Percentiles rank a stretch among this genome's conserved stretches.
Evolutionary conservation across 2,888 invertebrate species (phyloP).

Genomic region (Callimorpha dominula): DNA sequence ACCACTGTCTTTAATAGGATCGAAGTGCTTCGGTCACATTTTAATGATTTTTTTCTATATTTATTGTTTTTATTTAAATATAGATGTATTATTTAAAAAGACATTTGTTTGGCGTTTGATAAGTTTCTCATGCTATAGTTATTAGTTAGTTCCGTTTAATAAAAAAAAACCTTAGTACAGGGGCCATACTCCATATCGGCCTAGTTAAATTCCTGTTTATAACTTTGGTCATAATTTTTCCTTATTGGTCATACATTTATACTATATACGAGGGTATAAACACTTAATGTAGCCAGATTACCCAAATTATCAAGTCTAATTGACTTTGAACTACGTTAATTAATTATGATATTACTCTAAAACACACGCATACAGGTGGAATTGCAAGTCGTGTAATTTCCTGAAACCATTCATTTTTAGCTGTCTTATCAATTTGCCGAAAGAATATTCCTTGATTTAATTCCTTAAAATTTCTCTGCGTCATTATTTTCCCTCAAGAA

Average conservation of each 20-base stretch:
- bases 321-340: constrained; percentile 58
- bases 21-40: background rate
- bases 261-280: constrained; percentile 40
- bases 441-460: background rate
- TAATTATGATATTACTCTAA: constrained; percentile 46
- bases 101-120: constrained; percentile 1
- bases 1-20: background rate
- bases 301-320: constrained; percentile 57
- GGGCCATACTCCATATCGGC: constrained; percentile 42
- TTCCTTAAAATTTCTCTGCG: no score
- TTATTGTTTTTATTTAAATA: background rate
- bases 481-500: no score
- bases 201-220: constrained; percentile 74
- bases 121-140: background rate
- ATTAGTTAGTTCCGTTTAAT: constrained; percentile 10
- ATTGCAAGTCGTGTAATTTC: constrained; percentile 3
- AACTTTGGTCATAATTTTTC: constrained; percentile 80
- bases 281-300: constrained; percentile 48
- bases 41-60: background rate
- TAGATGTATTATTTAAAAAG: background rate
- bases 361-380: constrained; percentile 31
- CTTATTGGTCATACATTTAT: constrained; percentile 69
- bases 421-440: background rate
- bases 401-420: background rate
- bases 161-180: constrained; percentile 11